A percentile compares a stretch with the other conserved stretches of the same genome.
Conservation (phyloP, 2,888 invertebrate species). For the Allacma fusca region DNA sequence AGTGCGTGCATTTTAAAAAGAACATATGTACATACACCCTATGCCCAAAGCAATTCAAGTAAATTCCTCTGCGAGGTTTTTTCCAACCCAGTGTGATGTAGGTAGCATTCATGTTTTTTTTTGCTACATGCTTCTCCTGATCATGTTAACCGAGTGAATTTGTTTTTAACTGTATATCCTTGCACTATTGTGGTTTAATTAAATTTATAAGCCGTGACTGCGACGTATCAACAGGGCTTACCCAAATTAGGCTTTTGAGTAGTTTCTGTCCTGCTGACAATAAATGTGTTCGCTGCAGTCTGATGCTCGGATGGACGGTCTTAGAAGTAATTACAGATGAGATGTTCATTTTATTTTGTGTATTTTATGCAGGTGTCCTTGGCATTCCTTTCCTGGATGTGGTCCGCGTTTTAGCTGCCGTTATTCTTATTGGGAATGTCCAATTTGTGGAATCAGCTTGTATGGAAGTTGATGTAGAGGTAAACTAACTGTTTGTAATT, state of each 20-base stretch:
- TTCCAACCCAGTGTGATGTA: not conserved
- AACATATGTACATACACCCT: not conserved
- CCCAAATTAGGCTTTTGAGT: not conserved
- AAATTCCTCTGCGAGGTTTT: not conserved
- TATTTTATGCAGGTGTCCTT: constrained; percentile 70
- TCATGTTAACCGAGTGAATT: not conserved
- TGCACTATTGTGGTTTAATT: not conserved
- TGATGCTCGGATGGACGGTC: not conserved
- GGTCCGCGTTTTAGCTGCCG: constrained; percentile 87
- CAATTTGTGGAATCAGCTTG: constrained; percentile 78
- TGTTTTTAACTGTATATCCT: not conserved
- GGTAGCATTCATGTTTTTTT: constrained; percentile 13
- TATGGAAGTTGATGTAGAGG: constrained; percentile 64
- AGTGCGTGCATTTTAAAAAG: not conserved
- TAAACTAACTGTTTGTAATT: constrained; percentile 38
- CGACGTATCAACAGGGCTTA: not conserved
- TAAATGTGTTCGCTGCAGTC: not conserved
- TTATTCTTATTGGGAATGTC: constrained; percentile 89
- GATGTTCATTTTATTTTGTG: constrained; percentile 4
- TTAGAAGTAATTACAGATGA: not conserved
- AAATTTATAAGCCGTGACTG: constrained; percentile 4
- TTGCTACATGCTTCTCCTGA: not conserved
- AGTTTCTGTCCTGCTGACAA: not conserved
- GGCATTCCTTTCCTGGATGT: constrained; percentile 95
- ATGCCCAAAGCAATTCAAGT: not conserved